Evolutionary conservation across 2,113 vertebrate species (phyloP).

Genomic region (Progne subis): DNA sequence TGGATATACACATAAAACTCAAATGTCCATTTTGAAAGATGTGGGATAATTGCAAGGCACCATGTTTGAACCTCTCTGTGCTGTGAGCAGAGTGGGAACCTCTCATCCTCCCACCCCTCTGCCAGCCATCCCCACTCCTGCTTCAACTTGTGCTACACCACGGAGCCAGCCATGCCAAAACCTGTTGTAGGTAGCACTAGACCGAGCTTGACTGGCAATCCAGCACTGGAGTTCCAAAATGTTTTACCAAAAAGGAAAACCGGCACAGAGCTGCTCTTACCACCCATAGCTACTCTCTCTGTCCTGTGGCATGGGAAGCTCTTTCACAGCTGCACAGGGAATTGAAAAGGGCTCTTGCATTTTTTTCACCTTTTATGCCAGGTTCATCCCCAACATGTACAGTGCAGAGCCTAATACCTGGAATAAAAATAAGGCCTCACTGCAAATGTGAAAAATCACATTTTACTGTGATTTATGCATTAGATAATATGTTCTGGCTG

Average conservation of each 20-base stretch:
- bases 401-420: background rate
- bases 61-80: background rate
- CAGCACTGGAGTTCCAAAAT: fast-evolving
- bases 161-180: fast-evolving
- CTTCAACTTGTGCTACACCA: background rate
- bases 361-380: background rate
- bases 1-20: background rate
- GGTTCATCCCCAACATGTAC: background rate
- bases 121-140: background rate
- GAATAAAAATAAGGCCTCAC: background rate
- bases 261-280: background rate
- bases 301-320: fast-evolving
- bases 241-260: background rate
- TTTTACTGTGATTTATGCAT: background rate
- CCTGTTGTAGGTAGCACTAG: background rate
- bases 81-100: background rate
- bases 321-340: background rate
- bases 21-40: background rate
- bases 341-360: background rate
- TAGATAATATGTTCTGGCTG: background rate
- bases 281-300: background rate
- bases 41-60: background rate
- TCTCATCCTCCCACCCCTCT: background rate
- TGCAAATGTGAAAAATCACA: background rate
- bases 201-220: background rate